A percentile compares a stretch with the other conserved stretches of the same genome.
phyloP scores from a whole-genome alignment of 1,140 invertebrate genomes.

The Magallana gigas region DNA sequence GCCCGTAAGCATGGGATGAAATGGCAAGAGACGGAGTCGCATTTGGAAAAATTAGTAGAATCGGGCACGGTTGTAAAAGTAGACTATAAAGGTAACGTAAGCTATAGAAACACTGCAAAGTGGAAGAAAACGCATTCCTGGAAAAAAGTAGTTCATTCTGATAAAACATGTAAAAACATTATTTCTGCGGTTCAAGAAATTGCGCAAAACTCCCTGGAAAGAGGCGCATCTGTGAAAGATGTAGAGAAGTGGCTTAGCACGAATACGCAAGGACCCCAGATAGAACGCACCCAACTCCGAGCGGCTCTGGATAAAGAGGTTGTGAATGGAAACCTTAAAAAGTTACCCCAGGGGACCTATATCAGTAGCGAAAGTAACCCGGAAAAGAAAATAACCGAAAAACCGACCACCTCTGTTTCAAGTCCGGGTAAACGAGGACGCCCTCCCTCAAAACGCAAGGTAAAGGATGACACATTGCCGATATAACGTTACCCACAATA shows the following conservation, averaged over 20 bases:
- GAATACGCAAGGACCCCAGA: conserved; percentile 53
- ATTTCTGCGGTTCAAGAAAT: conserved; percentile 61
- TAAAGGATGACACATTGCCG: background rate
- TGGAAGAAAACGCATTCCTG: conserved; percentile 70
- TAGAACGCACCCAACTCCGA: conserved; percentile 63
- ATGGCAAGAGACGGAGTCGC: conserved; percentile 85
- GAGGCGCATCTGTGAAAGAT: conserved; percentile 63
- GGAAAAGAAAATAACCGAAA: conserved; percentile 44
- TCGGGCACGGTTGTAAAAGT: conserved; percentile 89
- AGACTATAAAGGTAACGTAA: conserved; percentile 90
- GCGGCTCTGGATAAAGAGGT: conserved; percentile 67
- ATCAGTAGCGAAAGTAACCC: conserved; percentile 40
- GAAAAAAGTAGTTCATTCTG: conserved; percentile 66
- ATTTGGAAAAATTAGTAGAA: conserved; percentile 87
- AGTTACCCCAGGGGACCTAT: conserved; percentile 61
- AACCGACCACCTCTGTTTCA: conserved; percentile 22
- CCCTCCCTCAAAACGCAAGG: conserved; percentile 61
- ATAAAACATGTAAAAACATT: conserved; percentile 59
- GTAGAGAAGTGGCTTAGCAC: conserved; percentile 67
- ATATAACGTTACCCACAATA: background rate
- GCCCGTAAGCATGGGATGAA: conserved; percentile 86
- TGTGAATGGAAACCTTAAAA: conserved; percentile 50
- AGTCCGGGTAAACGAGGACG: conserved; percentile 50
- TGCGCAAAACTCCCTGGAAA: conserved; percentile 10
- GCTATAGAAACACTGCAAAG: conserved; percentile 87